A percentile compares a stretch with the other conserved stretches of the same genome.
phyloP scores from a whole-genome alignment of 1,140 invertebrate species.

The Potamilus streckersoni region DNA sequence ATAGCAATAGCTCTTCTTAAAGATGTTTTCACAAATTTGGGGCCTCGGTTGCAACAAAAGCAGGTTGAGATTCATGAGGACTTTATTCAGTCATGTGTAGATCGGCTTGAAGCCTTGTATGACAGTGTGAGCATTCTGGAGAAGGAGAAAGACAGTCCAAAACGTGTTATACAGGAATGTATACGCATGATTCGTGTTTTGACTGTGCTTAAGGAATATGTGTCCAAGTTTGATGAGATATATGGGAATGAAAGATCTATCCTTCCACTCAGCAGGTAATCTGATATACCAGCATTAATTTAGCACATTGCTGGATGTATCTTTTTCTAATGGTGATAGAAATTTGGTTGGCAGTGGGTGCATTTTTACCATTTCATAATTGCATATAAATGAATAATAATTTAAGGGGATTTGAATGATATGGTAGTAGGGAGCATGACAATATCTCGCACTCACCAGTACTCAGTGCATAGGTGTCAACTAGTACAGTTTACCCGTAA shows the following conservation, averaged over 20 bases:
- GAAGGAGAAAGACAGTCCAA: slow-evolving; percentile 69
- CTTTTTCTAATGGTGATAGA: too few species aligned
- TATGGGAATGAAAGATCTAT: slow-evolving; percentile 91
- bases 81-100: slow-evolving; percentile 89
- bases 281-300: too few species aligned
- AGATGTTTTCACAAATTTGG: slow-evolving; percentile 94
- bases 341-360: too few species aligned
- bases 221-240: slow-evolving; percentile 94
- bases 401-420: too few species aligned
- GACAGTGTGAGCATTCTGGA: slow-evolving; percentile 69
- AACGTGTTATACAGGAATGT: slow-evolving; percentile 78
- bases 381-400: too few species aligned
- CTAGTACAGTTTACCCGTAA: too few species aligned
- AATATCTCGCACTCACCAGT: too few species aligned
- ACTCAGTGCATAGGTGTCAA: too few species aligned
- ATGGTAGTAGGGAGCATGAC: too few species aligned
- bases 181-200: slow-evolving; percentile 93
- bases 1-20: slow-evolving; percentile 91
- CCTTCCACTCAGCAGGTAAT: slow-evolving; percentile 84
- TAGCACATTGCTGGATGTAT: too few species aligned
- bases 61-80: slow-evolving; percentile 88
- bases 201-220: slow-evolving; percentile 94
- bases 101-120: slow-evolving; percentile 88
- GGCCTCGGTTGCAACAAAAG: slow-evolving; percentile 82
- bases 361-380: too few species aligned